Conservation (phyloP, 2,797 vertebrate species). For the Discoglossus pictus region DNA sequence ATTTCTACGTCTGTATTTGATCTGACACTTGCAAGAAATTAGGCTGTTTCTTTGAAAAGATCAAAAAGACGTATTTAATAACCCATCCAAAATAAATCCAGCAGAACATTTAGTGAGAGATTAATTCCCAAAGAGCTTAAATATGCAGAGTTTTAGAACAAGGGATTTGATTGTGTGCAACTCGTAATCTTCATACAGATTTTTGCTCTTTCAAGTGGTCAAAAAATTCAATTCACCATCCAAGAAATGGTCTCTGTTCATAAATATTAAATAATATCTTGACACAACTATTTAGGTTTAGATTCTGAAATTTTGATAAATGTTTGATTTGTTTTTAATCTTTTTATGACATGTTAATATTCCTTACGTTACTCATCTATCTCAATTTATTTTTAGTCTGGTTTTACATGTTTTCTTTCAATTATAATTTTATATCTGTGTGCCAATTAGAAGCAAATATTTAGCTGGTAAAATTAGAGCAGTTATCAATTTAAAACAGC, state of each 20-base stretch:
- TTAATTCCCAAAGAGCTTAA: constrained; percentile 21
- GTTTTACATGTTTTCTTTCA: neutral
- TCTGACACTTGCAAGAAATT: neutral
- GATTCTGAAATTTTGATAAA: neutral
- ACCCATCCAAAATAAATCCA: neutral
- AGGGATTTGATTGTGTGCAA: constrained; percentile 23
- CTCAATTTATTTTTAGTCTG: neutral
- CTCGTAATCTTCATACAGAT: constrained; percentile 1
- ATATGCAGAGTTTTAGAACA: constrained; percentile 17
- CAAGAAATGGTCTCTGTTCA: constrained; percentile 7
- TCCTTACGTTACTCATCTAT: neutral
- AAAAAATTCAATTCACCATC: neutral
- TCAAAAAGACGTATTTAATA: constrained; percentile 3
- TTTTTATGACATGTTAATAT: neutral
- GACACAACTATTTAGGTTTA: neutral
- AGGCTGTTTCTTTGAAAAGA: neutral
- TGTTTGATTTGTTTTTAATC: neutral
- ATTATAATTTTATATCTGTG: neutral
- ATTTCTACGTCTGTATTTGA: no score
- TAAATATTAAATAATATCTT: constrained; percentile 6
- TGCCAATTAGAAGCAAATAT: no score
- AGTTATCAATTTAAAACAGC: no score
- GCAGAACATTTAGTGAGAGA: constrained; percentile 9
- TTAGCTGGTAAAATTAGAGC: no score
- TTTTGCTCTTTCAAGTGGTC: neutral